Evolutionary conservation across 2,113 vertebrate species (phyloP), one percentile per base, ranked within the genome.

Genomic region (Glaucidium brasilianum): DNA sequence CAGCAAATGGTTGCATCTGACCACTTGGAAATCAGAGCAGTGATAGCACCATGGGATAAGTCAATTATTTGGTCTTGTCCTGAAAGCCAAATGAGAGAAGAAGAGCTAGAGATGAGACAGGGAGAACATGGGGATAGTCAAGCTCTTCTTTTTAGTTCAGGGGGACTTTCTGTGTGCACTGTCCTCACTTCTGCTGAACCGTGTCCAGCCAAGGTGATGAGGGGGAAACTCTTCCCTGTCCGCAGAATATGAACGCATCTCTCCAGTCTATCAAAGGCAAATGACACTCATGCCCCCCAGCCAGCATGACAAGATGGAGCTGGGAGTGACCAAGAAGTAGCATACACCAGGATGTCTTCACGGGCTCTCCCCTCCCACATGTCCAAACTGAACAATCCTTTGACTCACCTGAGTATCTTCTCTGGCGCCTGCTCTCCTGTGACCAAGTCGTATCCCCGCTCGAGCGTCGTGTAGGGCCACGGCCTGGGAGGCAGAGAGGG

Each of bases 391-490:
- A 64, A 62, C 10, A 9, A 32, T 66, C n/a, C 58, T 47, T 47
- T 35, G 63, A 82, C 97, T 96, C 98, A 99, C 99, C 99, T 99
- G 98, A 99, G 99, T 79, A 99, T 99, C 97, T 99, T 99, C 98
- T 99, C 99, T 1, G 99, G 99, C 0, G 99, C 99, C 96, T 99
- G 99, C 85, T 99, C 98, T 64, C 99, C 99, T 9, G 99, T 99
- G 79, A 99, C 99, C 96, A 99, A 97, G 96, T 99, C 99, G 6
- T 99, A 99, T 53, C 99, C 99, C 72, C 99, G 98, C 96, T 99
- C 99, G 5, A 99, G 98, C 4, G 99, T 99, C 1, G 99, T 99
- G 66, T 99, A 99, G 20, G 99, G 99, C 99, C 99, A 99, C 4
- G 99, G 99, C 90, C 99, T 99, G 96, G 8, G 59, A 56, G 67